phyloP scores from a whole-genome alignment of 2,113 vertebrate species.

The Entosphenus tridentatus region DNA sequence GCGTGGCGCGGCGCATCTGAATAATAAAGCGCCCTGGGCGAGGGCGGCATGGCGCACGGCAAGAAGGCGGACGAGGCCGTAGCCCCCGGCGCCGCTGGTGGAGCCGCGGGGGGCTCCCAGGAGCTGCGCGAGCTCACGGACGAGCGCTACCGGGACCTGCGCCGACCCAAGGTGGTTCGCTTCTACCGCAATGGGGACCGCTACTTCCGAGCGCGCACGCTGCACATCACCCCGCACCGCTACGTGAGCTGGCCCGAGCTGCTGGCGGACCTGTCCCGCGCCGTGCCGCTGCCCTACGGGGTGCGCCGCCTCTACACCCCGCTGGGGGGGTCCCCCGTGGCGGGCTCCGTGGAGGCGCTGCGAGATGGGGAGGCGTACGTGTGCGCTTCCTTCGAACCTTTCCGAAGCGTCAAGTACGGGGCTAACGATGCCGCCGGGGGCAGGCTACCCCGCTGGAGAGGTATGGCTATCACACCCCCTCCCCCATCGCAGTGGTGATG shows the following conservation, averaged over 20 bases:
- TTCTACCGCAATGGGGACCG: slow-evolving; percentile 2
- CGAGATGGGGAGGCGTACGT: slow-evolving; percentile 1
- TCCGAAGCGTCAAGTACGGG: not conserved
- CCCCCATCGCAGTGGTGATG: too few relatives aligned
- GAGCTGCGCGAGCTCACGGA: slow-evolving; percentile 3
- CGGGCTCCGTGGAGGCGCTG: not conserved
- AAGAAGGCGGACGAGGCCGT: too few relatives aligned
- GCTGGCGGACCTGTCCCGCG: not conserved
- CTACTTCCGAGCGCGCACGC: not conserved
- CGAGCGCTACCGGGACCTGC: slow-evolving; percentile 3
- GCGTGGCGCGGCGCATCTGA: too few relatives aligned
- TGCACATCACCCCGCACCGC: not conserved
- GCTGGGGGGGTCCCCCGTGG: not conserved
- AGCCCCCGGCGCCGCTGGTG: too few relatives aligned
- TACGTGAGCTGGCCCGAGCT: slow-evolving; percentile 1
- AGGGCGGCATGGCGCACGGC: too few relatives aligned
- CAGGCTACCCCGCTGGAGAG: too few relatives aligned
- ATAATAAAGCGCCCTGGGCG: too few relatives aligned
- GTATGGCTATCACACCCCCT: too few relatives aligned
- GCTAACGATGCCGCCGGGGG: too few relatives aligned
- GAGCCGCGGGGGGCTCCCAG: not conserved
- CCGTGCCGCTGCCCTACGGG: not conserved
- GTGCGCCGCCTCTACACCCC: not conserved
- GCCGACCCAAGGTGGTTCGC: not conserved
- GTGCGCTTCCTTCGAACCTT: slow-evolving; percentile 1